Evolutionary conservation across 2,113 vertebrate species (phyloP).

Genomic region (Lamprologus ornatipinnis): DNA sequence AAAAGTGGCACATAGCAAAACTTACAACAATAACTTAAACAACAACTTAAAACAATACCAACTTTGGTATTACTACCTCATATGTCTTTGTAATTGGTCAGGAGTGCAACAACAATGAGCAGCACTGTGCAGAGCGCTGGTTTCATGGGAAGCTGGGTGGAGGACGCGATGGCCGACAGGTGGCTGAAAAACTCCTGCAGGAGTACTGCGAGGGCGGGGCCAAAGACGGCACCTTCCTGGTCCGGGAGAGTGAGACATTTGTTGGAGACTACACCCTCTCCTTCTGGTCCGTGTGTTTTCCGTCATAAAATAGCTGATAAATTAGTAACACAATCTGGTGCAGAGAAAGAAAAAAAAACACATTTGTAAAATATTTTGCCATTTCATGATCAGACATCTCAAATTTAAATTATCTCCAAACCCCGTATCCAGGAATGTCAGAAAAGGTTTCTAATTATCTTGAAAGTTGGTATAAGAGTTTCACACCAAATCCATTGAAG

Average conservation of each 20-base stretch:
- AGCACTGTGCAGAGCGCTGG: slow-evolving; percentile 83
- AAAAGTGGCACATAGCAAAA: not conserved
- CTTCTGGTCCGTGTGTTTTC: slow-evolving; percentile 73
- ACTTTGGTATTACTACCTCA: not conserved
- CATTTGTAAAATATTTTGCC: not conserved
- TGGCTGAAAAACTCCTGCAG: slow-evolving; percentile 82
- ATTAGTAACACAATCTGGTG: not conserved
- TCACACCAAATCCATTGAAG: not conserved
- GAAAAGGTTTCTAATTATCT: not conserved
- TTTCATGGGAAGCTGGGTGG: slow-evolving; percentile 84
- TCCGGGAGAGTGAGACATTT: slow-evolving; percentile 84
- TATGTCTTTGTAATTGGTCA: not conserved
- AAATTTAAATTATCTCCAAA: not conserved
- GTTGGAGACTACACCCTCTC: slow-evolving; percentile 85
- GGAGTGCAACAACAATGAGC: slow-evolving; percentile 85
- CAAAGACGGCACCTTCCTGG: slow-evolving; percentile 83
- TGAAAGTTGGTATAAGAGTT: not conserved
- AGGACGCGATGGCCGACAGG: slow-evolving; percentile 79
- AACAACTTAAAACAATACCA: not conserved
- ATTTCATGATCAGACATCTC: not conserved
- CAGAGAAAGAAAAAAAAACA: not conserved
- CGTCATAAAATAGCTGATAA: not conserved
- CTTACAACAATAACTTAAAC: too few species aligned
- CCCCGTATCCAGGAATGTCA: not conserved
- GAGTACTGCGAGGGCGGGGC: slow-evolving; percentile 82